Base-by-base conservation (phyloP, 2,797 vertebrate species). In the Alosa sapidissima region DNA sequence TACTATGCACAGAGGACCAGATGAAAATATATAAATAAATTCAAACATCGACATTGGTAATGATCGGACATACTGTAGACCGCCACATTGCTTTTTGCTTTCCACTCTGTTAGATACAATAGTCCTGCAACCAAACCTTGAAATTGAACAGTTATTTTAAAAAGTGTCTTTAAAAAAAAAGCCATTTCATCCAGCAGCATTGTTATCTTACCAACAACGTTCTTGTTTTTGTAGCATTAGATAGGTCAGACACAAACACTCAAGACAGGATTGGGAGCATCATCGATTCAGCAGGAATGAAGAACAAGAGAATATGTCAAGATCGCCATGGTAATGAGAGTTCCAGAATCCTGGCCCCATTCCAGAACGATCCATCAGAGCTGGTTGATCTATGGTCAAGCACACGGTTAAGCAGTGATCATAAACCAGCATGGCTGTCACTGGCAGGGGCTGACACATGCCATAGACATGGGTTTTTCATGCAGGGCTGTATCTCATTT, bases 301-400 rank as follows among this genome's bases (percentile, higher is more conserved):
- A 16, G 33, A 75, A 45, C 36, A 36, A 41, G 33, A 36, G 62
- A 75, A 75, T 75, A 75, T 75, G 33, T 75, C 68, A 75, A 75
- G 14, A 75, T 75, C 28, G 2, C 36, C 33, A 28, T 41, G 33
- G 68, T 28, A 75, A 75, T 75, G 41, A 41, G 14, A 19, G 68
- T 5, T 41, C 3, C 11, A 28, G 68, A 75, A 45, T 19, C 33
- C 14, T 75, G 68, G 68, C 68, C 13, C 13, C 68, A 41, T 41
- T 75, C 68, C 68, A 75, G 68, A 41, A 45, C 13, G 7, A 75
- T 41, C 68, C 5, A 75, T 75, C 68, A 75, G 11, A 75, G 33
- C 36, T 6, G 68, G 13, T 7, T 75, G 68, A 75, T 75, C 68
- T 75, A 41, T 11, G 13, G 68, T 45, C 68, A 45, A 13, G 16